Percentiles rank a stretch among this genome's conserved stretches.
Conservation (phyloP, 2,797 vertebrate genomes). For the Coendou prehensilis region DNA sequence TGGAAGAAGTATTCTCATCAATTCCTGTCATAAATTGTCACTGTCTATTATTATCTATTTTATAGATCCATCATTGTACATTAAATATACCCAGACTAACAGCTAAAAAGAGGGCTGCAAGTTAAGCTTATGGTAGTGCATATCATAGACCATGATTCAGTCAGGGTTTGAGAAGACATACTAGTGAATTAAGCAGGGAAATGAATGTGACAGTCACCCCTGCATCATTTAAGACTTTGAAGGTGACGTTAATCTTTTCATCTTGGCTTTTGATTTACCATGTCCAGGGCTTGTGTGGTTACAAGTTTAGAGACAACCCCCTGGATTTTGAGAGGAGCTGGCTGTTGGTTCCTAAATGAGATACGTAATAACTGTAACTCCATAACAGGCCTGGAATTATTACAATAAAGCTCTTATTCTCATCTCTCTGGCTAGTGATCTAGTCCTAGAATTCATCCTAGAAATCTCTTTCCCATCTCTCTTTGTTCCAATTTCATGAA, state of each 20-base stretch:
- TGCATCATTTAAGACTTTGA: not conserved
- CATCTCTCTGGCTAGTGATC: not conserved
- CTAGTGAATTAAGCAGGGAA: not conserved
- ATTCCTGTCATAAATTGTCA: conserved; percentile 41
- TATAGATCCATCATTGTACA: conserved; percentile 26
- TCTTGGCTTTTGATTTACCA: not conserved
- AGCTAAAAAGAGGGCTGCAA: not conserved
- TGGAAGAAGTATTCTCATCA: not conserved
- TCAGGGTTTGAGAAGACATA: not conserved
- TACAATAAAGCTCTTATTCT: not conserved
- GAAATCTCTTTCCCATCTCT: not conserved
- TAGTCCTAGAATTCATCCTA: not conserved
- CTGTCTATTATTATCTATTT: conserved; percentile 49
- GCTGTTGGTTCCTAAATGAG: not conserved
- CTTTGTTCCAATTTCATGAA: not conserved
- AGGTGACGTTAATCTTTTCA: not conserved
- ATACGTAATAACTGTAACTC: not conserved
- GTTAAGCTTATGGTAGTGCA: not conserved
- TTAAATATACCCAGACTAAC: not conserved
- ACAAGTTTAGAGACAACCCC: not conserved
- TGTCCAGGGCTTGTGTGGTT: not conserved
- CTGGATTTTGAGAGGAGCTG: not conserved
- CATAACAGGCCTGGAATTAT: not conserved
- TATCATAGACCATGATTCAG: not conserved
- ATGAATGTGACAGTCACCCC: not conserved